These are phyloP conservation scores for Lepidochrysops patricia DNA, from an alignment of 2,888 invertebrate species.

Conservation along the genomic window DNA sequence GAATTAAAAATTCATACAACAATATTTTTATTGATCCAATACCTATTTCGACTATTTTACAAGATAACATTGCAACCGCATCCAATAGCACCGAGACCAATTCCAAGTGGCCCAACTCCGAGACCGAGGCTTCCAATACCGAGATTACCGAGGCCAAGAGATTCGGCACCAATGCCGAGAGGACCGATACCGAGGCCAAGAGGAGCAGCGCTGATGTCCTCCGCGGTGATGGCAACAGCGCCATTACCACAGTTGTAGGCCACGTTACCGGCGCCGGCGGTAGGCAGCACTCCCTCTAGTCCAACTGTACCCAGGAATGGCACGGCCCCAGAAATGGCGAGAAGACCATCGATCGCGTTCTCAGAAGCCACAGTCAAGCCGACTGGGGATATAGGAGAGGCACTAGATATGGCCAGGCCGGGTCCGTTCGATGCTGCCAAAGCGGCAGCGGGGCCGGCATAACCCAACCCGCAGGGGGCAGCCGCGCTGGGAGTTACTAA, in stretches of 20 bases:
- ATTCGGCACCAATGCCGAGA: slow-evolving; percentile 21
- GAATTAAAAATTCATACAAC: background rate
- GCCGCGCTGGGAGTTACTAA: slow-evolving; percentile 9
- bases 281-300: slow-evolving; percentile 33
- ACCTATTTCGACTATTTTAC: slow-evolving; percentile 5
- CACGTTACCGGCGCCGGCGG: slow-evolving; percentile 34
- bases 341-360: slow-evolving; percentile 32
- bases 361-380: slow-evolving; percentile 33
- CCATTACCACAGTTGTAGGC: slow-evolving; percentile 32
- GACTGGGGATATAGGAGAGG: slow-evolving; percentile 28
- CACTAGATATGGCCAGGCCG: slow-evolving; percentile 28
- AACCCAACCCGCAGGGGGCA: slow-evolving; percentile 16
- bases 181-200: slow-evolving; percentile 19
- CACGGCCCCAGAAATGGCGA: slow-evolving; percentile 29
- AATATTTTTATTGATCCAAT: background rate
- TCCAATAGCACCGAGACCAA: slow-evolving; percentile 17
- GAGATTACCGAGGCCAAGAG: slow-evolving; percentile 19
- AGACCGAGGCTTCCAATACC: slow-evolving; percentile 18
- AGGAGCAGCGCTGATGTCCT: slow-evolving; percentile 23
- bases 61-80: slow-evolving; percentile 18
- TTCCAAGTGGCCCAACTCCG: slow-evolving; percentile 19
- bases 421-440: slow-evolving; percentile 26
- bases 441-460: slow-evolving; percentile 29
- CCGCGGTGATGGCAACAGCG: slow-evolving; percentile 26
- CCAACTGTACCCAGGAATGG: slow-evolving; percentile 34